Percentiles rank a stretch among this genome's conserved stretches.
Evolutionary conservation across 1,140 invertebrate species (phyloP).

Genomic region (Magallana gigas): DNA sequence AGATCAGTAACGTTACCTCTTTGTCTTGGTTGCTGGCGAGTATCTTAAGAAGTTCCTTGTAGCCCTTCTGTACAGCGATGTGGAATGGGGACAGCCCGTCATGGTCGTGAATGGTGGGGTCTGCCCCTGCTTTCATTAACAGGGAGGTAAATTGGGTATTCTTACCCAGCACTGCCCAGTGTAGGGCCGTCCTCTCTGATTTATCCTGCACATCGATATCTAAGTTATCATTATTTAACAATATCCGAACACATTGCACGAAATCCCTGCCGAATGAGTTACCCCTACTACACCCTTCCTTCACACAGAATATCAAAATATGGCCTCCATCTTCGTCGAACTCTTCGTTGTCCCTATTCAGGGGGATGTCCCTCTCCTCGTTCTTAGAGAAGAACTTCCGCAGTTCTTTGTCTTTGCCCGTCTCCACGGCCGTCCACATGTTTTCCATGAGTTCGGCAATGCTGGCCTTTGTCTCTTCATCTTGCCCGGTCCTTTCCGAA

Average conservation of each 20-base stretch:
- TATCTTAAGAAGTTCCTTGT: slow-evolving; percentile 44
- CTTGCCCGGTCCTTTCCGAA: slow-evolving; percentile 10
- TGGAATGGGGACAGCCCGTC: slow-evolving; percentile 96
- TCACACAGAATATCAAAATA: slow-evolving; percentile 45
- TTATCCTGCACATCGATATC: slow-evolving; percentile 56
- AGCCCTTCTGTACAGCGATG: slow-evolving; percentile 76
- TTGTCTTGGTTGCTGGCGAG: slow-evolving; percentile 28
- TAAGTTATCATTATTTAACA: slow-evolving; percentile 28
- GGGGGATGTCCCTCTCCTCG: slow-evolving; percentile 33
- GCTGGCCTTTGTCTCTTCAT: not conserved
- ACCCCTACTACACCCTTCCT: slow-evolving; percentile 40
- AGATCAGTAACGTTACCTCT: slow-evolving; percentile 37
- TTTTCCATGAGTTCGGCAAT: slow-evolving; percentile 18
- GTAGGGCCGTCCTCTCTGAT: slow-evolving; percentile 89
- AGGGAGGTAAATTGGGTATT: slow-evolving; percentile 78
- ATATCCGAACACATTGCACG: slow-evolving; percentile 38
- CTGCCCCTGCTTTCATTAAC: slow-evolving; percentile 79
- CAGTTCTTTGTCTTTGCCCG: slow-evolving; percentile 45
- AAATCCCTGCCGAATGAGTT: slow-evolving; percentile 39
- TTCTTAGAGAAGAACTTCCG: slow-evolving; percentile 39
- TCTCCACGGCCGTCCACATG: slow-evolving; percentile 34
- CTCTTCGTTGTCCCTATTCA: slow-evolving; percentile 42
- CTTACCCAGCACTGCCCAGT: slow-evolving; percentile 92
- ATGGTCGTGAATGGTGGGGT: slow-evolving; percentile 85
- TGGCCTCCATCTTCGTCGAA: slow-evolving; percentile 48